Percentiles rank a stretch among this genome's conserved stretches.
These are phyloP conservation scores for Malthinus flaveolus DNA, from an alignment of 2,888 invertebrate genomes.

Conservation along the genomic window DNA sequence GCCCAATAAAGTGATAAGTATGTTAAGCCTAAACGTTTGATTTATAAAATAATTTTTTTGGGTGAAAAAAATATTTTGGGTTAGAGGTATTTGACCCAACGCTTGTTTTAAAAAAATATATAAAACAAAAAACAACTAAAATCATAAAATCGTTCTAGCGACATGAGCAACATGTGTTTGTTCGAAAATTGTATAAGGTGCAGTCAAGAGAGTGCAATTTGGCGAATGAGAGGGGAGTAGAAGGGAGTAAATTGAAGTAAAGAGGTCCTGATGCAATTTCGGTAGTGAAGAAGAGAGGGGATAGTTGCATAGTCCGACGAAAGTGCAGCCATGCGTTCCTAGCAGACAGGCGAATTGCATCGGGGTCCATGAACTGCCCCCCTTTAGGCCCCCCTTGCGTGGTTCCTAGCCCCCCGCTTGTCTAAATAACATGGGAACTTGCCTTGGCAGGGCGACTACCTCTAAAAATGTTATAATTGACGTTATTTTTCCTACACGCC, in stretches of 20 bases:
- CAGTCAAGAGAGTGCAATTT: slow-evolving; percentile 29
- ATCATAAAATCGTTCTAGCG: slow-evolving; percentile 21
- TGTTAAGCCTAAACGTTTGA: too few relatives aligned
- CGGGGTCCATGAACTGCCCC: slow-evolving; percentile 49
- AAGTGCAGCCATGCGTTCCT: slow-evolving; percentile 57
- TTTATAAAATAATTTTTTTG: too few relatives aligned
- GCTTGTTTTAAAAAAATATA: slow-evolving; percentile 18
- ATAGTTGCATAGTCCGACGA: slow-evolving; percentile 53
- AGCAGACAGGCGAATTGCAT: slow-evolving; percentile 56
- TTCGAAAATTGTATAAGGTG: slow-evolving; percentile 24
- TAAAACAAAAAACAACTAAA: slow-evolving; percentile 24
- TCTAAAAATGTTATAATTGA: slow-evolving; percentile 32
- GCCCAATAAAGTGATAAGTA: too few relatives aligned
- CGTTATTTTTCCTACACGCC: slow-evolving; percentile 35
- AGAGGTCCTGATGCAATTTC: slow-evolving; percentile 32
- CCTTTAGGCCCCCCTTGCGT: slow-evolving; percentile 26
- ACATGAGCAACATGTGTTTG: slow-evolving; percentile 30
- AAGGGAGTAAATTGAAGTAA: slow-evolving; percentile 10
- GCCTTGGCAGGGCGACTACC: slow-evolving; percentile 39
- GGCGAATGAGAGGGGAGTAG: slow-evolving; percentile 10
- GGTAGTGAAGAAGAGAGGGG: slow-evolving; percentile 29
- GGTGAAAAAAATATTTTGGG: neutral
- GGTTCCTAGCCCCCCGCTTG: slow-evolving; percentile 33
- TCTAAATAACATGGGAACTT: slow-evolving; percentile 39
- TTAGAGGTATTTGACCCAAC: slow-evolving; percentile 18